phyloP scores from a whole-genome alignment of 2,113 vertebrate species.

The Salvator merianae region DNA sequence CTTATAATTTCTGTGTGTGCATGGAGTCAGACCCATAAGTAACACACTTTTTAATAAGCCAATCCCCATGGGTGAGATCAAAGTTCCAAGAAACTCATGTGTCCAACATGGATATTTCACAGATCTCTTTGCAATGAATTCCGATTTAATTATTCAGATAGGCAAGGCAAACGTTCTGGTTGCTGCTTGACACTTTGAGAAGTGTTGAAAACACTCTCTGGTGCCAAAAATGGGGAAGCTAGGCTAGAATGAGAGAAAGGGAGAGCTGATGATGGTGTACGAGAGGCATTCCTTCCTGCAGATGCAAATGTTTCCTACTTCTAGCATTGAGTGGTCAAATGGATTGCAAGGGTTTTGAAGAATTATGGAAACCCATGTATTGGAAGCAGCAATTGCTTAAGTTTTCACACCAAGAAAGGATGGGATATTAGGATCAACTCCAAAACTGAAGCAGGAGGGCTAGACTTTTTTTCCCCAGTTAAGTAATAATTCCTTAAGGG shows the following conservation, averaged over 20 bases:
- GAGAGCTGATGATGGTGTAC: not conserved
- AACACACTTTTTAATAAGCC: constrained; percentile 38
- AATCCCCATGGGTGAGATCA: constrained; percentile 48
- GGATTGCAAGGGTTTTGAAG: not conserved
- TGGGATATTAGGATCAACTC: too few species aligned
- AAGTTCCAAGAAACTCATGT: constrained; percentile 15
- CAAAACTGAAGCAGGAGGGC: too few species aligned
- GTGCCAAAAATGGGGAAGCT: not conserved
- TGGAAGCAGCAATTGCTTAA: not conserved
- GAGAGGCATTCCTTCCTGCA: not conserved
- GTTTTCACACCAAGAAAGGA: not conserved
- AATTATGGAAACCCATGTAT: not conserved
- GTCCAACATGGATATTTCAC: constrained; percentile 33
- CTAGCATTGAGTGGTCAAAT: not conserved
- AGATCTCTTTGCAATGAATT: constrained; percentile 4
- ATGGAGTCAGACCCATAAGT: not conserved
- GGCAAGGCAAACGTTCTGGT: not conserved
- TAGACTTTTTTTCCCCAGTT: too few species aligned
- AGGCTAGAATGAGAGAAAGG: not conserved
- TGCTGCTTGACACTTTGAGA: not conserved
- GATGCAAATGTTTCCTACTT: not conserved
- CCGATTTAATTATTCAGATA: not conserved
- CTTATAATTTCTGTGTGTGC: not conserved
- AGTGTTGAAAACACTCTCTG: not conserved
- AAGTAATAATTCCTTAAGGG: too few species aligned